Base-by-base conservation (phyloP, 2,797 vertebrate genomes). In the Sebastes trivittatus region DNA sequence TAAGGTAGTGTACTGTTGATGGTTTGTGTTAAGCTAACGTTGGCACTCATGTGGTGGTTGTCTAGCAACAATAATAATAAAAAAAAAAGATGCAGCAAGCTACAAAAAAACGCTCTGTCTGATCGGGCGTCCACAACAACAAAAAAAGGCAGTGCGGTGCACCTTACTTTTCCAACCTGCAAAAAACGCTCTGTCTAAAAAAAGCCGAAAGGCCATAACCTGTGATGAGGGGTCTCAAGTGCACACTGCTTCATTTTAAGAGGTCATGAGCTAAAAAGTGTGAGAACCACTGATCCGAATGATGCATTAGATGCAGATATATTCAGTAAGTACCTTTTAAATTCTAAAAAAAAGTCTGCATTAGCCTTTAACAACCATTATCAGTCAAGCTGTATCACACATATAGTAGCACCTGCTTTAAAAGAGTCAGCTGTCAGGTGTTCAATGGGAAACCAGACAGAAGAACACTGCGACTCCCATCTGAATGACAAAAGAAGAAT, bases 371-470 rank as follows among this genome's bases (percentile, higher is more conserved):
- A 29, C 2, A 34, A 29, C 22, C n/a, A 2, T n/a, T 20, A 62
- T 62, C n/a, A 55, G 22, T 29, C 20, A 54, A 36, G 34, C 16
- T 66, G 5, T 1, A 30, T 75, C 16, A 30, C 29, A 59, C 5
- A n/a, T 5, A 66, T 5, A 66, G 13, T 4, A 36, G 65, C 75
- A 77, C 80, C 82, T 87, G 80, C 52, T 74, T 20, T 65, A 27
- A 55, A 32, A 36, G 30, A 80, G 64, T 54, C 56, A 58, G 56
- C 54, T 11, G 58, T 20, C 72, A 80, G 70, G 65, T 72, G 20
- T 65, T 16, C 32, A 22, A 55, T 4, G 11, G 27, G 11, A 80
- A 85, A 80, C 36, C 55, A 75, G 76, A 68, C 8, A 59, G 34
- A 60, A 49, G 52, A 80, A 14, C n/a, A 56, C 13, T 32, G 46